Evolutionary conservation across 2,888 invertebrate genomes (phyloP).

Genomic region (Pandemis corylana): DNA sequence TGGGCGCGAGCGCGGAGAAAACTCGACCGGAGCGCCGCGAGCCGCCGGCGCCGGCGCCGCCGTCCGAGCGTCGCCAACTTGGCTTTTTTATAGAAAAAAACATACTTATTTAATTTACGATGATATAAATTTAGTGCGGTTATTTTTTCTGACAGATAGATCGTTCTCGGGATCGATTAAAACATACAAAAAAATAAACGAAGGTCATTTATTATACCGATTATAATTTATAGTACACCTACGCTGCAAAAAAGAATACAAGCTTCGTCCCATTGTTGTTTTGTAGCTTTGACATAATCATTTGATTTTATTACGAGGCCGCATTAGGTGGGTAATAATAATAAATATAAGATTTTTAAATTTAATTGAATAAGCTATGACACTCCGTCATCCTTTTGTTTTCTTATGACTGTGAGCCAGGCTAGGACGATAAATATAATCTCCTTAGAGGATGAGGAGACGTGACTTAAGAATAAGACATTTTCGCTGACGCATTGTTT

Average conservation of each 20-base stretch:
- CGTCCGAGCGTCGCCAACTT: slow-evolving; percentile 54
- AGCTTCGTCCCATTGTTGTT: slow-evolving; percentile 33
- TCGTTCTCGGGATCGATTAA: slow-evolving; percentile 60
- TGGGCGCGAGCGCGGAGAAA: slow-evolving; percentile 64
- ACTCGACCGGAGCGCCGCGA: slow-evolving; percentile 64
- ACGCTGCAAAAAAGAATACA: slow-evolving; percentile 47
- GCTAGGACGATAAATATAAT: slow-evolving; percentile 68
- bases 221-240: slow-evolving; percentile 62
- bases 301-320: slow-evolving; percentile 33
- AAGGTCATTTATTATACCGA: slow-evolving; percentile 55
- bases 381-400: slow-evolving; percentile 57
- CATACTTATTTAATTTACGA: slow-evolving; percentile 45
- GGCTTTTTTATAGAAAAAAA: slow-evolving; percentile 57
- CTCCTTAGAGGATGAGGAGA: slow-evolving; percentile 70
- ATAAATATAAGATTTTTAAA: slow-evolving; percentile 13
- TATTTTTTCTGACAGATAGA: slow-evolving; percentile 58
- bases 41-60: slow-evolving; percentile 53
- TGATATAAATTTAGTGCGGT: slow-evolving; percentile 53
- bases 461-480: slow-evolving; percentile 71
- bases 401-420: slow-evolving; percentile 64
- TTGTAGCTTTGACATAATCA: slow-evolving; percentile 46
- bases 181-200: slow-evolving; percentile 60
- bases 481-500: slow-evolving; percentile 77
- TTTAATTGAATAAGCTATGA: slow-evolving; percentile 25
- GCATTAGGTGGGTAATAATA: slow-evolving; percentile 20